These are phyloP conservation scores for Orchesellides sinensis DNA, from an alignment of 2,888 invertebrate genomes.

Conservation along the genomic window DNA sequence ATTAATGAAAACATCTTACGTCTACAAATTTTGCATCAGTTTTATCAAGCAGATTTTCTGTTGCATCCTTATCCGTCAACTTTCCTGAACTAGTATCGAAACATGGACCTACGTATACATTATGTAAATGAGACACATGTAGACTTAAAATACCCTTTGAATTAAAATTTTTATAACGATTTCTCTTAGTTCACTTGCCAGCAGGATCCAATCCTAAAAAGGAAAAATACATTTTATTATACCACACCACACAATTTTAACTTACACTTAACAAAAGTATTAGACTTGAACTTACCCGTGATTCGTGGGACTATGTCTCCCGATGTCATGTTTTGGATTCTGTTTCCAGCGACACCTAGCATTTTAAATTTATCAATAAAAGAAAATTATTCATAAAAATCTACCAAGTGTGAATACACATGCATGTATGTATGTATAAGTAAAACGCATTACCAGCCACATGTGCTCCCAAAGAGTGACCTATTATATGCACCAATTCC, in stretches of 20 bases:
- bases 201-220: conserved; percentile 53
- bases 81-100: conserved; percentile 26
- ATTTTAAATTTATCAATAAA: not conserved
- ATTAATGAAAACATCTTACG: too few species aligned
- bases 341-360: conserved; percentile 34
- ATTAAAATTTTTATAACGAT: too few species aligned
- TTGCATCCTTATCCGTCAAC: not conserved
- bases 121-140: too few species aligned
- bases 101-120: too few species aligned
- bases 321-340: not conserved
- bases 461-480: conserved; percentile 54
- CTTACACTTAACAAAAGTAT: too few species aligned
- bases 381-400: not conserved
- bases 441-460: conserved; percentile 27
- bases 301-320: conserved; percentile 10
- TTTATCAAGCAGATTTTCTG: not conserved
- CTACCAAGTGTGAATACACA: not conserved
- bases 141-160: too few species aligned
- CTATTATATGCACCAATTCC: conserved; percentile 41
- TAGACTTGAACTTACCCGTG: conserved; percentile 44
- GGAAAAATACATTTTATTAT: too few species aligned
- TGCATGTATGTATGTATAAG: too few species aligned
- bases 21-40: conserved; percentile 51
- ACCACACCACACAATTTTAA: too few species aligned
- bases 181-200: too few species aligned